Evolutionary conservation across 2,888 invertebrate genomes (phyloP).

Genomic region (Sicus ferrugineus): DNA sequence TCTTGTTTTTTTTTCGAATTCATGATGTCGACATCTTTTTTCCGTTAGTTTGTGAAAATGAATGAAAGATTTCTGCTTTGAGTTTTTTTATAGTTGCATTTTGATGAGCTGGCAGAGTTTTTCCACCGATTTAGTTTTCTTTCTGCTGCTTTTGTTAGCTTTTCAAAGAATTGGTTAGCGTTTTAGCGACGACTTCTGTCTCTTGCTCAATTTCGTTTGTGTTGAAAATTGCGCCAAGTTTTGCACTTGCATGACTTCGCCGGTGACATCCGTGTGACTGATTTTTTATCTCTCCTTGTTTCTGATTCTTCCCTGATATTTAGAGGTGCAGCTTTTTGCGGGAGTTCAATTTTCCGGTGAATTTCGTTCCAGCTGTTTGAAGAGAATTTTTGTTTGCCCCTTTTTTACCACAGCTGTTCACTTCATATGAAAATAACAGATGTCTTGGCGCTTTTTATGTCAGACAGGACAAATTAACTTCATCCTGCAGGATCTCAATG

Average conservation of each 20-base stretch:
- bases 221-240: constrained; percentile 52
- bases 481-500: too few species aligned
- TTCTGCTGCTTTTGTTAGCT: constrained; percentile 44
- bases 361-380: too few species aligned
- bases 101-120: neutral
- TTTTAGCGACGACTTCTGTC: neutral
- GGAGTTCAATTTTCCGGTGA: too few species aligned
- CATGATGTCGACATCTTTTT: constrained; percentile 54
- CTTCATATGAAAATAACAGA: too few species aligned
- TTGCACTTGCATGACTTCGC: too few species aligned
- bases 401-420: too few species aligned
- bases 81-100: neutral
- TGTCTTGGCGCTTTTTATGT: too few species aligned
- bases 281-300: constrained; percentile 46
- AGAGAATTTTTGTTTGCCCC: too few species aligned
- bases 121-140: neutral
- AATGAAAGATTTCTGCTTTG: constrained; percentile 40
- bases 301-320: constrained; percentile 42
- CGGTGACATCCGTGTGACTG: constrained; percentile 51
- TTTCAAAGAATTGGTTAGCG: neutral
- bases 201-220: constrained; percentile 43
- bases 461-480: too few species aligned
- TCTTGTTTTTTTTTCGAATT: too few species aligned
- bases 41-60: constrained; percentile 51
- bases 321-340: constrained; percentile 28